Conservation (phyloP, 2,888 invertebrate genomes). For the Deilephila porcellus region DNA sequence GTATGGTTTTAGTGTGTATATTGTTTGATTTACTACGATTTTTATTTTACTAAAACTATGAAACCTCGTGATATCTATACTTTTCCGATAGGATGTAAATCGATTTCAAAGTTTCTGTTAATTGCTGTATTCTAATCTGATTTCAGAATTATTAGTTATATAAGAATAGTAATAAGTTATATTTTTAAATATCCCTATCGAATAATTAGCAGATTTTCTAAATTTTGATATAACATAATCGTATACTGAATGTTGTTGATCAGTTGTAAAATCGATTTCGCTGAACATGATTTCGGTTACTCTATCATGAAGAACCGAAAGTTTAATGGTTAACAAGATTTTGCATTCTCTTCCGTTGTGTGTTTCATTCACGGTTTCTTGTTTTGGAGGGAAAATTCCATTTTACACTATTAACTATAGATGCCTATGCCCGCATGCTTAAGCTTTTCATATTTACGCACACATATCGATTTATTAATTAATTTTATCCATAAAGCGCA, state of each 20-base stretch:
- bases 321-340: not conserved
- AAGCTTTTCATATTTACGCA: constrained; percentile 9
- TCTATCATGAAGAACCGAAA: not conserved
- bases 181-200: no score
- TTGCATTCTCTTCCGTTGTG: not conserved
- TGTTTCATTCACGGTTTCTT: not conserved
- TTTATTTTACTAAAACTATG: not conserved
- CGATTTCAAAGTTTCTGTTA: no score
- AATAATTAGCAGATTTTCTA: no score
- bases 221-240: no score
- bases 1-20: not conserved
- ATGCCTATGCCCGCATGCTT: not conserved
- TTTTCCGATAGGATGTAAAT: no score
- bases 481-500: no score
- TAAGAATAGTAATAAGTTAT: no score
- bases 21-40: not conserved
- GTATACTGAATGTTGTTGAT: no score
- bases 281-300: not conserved
- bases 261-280: no score
- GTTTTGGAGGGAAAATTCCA: not conserved
- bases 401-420: not conserved
- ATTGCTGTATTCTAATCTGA: no score
- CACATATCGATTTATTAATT: not conserved
- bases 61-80: no score
- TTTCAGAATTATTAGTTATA: no score